Evolutionary conservation across 2,113 vertebrate genomes (phyloP), one percentile per base, ranked within the genome.

Genomic region (Rhodinocichla rosea): DNA sequence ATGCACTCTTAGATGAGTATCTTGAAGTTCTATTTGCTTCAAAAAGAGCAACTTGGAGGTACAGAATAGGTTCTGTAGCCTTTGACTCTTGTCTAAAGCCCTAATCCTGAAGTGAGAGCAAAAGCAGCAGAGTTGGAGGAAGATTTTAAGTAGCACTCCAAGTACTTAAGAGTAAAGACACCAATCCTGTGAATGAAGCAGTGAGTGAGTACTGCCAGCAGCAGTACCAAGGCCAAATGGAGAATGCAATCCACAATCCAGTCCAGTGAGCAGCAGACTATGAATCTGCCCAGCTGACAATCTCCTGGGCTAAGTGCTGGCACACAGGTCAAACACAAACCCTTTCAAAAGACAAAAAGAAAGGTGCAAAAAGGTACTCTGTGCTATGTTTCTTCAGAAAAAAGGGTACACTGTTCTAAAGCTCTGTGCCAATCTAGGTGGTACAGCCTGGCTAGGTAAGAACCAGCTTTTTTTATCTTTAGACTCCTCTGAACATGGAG

Each of bases 401-500:
- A 95, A 95, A 95, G 89, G 57, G 55, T 56, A 62, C 60, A 76
- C 50, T 32, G 79, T 47, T 93, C 89, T 95, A 83, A 93, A 94
- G 47, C 42, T 68, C 63, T 65, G 42, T 24, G 56, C 50, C 67
- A 59, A 11, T 73, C 79, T 74, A 69, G 49, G 35, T 87, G 24
- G 33, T 4, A 96, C 77, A 92, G 83, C 70, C 79, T 92, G 60
- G 52, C 70, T 62, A 91, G 42, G 56, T 53, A 64, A 94, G 80
- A 95, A 94, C 53, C 40, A 92, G 37, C 59, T 77, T 55, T 55
- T 45, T 56, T 24, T 30, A 62, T 0, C 0, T 50, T 71, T 95
- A 95, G 87, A 94, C 94, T 97, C 96, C 96, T 98, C 96, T 95
- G 89, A 96, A 91, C 87, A 89, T 64, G 92, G 90, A 97, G 96